phyloP scores from a whole-genome alignment of 1,140 invertebrate genomes.

The Drosophila quadrilineata region DNA sequence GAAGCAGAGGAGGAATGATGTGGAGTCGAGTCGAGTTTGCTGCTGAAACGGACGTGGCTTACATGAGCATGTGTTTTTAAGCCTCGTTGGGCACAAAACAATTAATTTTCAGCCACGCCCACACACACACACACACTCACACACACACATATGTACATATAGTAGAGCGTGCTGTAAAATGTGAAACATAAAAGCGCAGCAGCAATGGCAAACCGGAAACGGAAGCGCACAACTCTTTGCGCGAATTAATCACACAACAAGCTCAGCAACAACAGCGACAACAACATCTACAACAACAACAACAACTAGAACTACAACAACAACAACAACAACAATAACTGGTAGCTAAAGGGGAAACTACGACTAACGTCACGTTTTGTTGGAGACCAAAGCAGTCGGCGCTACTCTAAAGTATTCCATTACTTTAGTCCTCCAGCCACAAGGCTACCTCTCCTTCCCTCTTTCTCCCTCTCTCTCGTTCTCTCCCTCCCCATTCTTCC shows the following conservation, averaged over 20 bases:
- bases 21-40: no score
- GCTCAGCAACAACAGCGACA: slow-evolving; percentile 42
- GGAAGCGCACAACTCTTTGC: slow-evolving; percentile 78
- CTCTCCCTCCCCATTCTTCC: neutral
- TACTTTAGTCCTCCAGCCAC: slow-evolving; percentile 2
- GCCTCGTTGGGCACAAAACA: slow-evolving; percentile 76
- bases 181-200: slow-evolving; percentile 69
- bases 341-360: slow-evolving; percentile 40
- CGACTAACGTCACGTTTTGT: no score
- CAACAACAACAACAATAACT: slow-evolving; percentile 5
- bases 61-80: slow-evolving; percentile 78
- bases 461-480: neutral
- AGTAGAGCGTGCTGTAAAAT: slow-evolving; percentile 74
- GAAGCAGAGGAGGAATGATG: slow-evolving; percentile 6
- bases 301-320: slow-evolving; percentile 9
- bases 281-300: slow-evolving; percentile 11
- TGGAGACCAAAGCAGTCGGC: slow-evolving; percentile 9
- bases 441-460: no score
- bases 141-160: slow-evolving; percentile 6
- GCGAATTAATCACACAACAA: slow-evolving; percentile 77
- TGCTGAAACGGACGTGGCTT: slow-evolving; percentile 64
- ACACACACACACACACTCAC: slow-evolving; percentile 20
- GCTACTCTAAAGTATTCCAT: slow-evolving; percentile 12
- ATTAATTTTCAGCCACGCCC: slow-evolving; percentile 73
- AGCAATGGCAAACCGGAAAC: slow-evolving; percentile 67